Evolutionary conservation across 2,113 vertebrate genomes (phyloP), one percentile per base, ranked within the genome.

Genomic region (Nansenia antarctica): DNA sequence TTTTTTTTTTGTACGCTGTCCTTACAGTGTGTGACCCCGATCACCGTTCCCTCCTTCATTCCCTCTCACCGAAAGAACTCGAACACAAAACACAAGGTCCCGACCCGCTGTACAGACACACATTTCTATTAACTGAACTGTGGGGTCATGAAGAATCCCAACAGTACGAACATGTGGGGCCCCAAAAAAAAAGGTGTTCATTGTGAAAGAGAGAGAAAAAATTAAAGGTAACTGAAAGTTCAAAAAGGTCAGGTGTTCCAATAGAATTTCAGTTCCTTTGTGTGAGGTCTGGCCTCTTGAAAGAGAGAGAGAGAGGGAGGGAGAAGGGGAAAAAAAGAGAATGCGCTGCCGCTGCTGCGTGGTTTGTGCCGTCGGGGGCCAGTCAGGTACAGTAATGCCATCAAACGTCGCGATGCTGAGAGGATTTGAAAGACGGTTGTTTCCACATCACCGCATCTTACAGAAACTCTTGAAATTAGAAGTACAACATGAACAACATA

Each of bases 311-410:
- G 49, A 26, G 12, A 55, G 35, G 59, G 67, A n/a, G n/a, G n/a
- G n/a, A n/a, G n/a, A n/a, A n/a, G n/a, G n/a, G n/a, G n/a, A n/a
- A n/a, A n/a, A n/a, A n/a, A n/a, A n/a, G n/a, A n/a, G n/a, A n/a
- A n/a, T n/a, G n/a, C n/a, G n/a, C n/a, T n/a, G n/a, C n/a, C n/a
- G n/a, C n/a, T 27, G 12, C 62, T 66, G 32, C 22, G 35, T 54
- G 63, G 39, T 52, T 59, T 55, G 70, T 73, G 64, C 31, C 65
- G 65, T 49, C 60, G 55, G n/a, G 65, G 61, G 45, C 32, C 2
- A 69, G 62, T 35, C 55, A 68, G 71, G 70, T 68, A 42, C 30
- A 65, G 65, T 62, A 29, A 66, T 61, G 59, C 67, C 65, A 85
- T 69, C 34, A 67, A 84, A 77, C 60, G 34, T 66, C 62, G 11